phyloP scores from a whole-genome alignment of 2,888 invertebrate species.

The Thereva unica region DNA sequence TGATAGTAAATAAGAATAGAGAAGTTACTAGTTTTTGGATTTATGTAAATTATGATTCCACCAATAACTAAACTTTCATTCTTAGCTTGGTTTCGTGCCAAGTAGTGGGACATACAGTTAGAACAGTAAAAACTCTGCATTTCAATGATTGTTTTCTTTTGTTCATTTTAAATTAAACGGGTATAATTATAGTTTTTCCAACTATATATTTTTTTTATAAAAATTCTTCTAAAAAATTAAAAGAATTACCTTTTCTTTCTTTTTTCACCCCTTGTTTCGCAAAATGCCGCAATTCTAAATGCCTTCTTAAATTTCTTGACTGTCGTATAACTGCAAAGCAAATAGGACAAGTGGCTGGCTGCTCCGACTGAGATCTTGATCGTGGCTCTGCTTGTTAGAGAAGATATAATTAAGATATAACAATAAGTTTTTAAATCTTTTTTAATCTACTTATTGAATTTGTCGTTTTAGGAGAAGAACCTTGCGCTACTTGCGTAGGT shows the following conservation, averaged over 20 bases:
- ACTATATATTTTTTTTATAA: too few relatives aligned
- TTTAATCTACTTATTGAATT: constrained; percentile 31
- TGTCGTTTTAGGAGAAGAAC: constrained; percentile 22
- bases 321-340: constrained; percentile 65
- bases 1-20: too few relatives aligned
- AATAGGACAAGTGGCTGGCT: constrained; percentile 65
- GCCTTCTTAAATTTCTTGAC: constrained; percentile 64
- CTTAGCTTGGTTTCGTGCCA: too few relatives aligned
- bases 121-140: too few relatives aligned
- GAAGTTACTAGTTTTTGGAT: too few relatives aligned
- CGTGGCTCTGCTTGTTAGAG: constrained; percentile 55
- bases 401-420: not conserved
- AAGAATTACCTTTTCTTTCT: constrained; percentile 56
- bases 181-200: too few relatives aligned
- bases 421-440: constrained; percentile 1
- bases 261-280: constrained; percentile 58
- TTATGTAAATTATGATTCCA: too few relatives aligned
- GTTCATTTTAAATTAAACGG: too few relatives aligned
- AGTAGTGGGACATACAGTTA: too few relatives aligned
- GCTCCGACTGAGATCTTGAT: constrained; percentile 64
- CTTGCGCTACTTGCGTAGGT: constrained; percentile 43
- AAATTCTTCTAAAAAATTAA: not conserved
- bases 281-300: constrained; percentile 60
- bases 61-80: too few relatives aligned
- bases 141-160: too few relatives aligned